A percentile compares a stretch with the other conserved stretches of the same genome.
Conservation (phyloP, 2,797 vertebrate genomes). For the Ambastaia sidthimunki region DNA sequence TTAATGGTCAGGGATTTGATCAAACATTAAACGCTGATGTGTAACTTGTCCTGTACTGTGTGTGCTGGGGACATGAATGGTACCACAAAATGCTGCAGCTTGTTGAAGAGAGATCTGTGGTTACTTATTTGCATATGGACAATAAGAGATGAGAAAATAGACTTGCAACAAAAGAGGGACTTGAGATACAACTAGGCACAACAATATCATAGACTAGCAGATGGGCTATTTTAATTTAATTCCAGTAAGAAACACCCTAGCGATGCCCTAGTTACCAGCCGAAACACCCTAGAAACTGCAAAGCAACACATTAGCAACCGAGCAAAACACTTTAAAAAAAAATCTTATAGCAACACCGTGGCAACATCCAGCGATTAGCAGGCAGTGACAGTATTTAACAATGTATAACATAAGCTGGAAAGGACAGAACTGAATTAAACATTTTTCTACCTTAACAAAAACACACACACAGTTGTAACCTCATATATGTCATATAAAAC, state of each 20-base stretch:
- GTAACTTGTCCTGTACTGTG: neutral
- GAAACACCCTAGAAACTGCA: neutral
- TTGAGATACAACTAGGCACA: too few species aligned
- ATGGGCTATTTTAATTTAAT: neutral
- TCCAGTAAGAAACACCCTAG: neutral
- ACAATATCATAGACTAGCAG: neutral
- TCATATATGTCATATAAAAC: too few species aligned
- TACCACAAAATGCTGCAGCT: neutral
- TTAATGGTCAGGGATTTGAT: neutral
- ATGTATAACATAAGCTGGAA: neutral
- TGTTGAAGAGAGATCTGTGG: neutral
- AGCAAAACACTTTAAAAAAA: neutral
- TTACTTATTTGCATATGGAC: neutral
- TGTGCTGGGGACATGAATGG: neutral
- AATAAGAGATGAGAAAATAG: neutral
- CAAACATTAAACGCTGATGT: neutral
- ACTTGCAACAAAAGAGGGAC: too few species aligned
- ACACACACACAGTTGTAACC: too few species aligned
- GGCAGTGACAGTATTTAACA: neutral
- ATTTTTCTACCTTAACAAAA: neutral
- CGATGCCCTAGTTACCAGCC: too few species aligned
- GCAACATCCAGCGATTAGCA: neutral
- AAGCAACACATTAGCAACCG: neutral
- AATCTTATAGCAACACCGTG: neutral
- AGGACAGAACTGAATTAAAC: neutral